Conservation (phyloP, 2,113 vertebrate species). For the Neodon shergylaensis region DNA sequence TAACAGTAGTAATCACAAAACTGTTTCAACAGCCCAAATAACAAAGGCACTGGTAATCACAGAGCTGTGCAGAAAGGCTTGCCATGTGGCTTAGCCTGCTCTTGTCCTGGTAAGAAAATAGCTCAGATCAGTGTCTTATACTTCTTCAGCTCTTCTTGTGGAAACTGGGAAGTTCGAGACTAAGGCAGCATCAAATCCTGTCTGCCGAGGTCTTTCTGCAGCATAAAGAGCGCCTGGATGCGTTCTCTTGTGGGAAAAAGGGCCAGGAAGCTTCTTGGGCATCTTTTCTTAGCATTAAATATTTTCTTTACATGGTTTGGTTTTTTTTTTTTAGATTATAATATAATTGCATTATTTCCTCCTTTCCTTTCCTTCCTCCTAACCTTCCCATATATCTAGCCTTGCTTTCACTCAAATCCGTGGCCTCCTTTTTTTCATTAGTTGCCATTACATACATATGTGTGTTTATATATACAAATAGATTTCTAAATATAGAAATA, state of each 20-base stretch:
- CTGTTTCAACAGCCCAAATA: not conserved
- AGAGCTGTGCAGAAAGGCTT: not conserved
- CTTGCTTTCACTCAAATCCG: not conserved
- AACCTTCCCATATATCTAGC: not conserved
- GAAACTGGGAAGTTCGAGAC: not conserved
- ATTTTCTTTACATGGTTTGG: not conserved
- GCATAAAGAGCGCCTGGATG: too few relatives aligned
- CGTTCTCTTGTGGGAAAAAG: not conserved
- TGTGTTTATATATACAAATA: not conserved
- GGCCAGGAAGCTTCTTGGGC: not conserved
- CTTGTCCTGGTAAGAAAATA: not conserved
- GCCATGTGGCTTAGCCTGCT: not conserved
- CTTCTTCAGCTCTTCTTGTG: not conserved
- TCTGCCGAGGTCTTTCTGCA: not conserved
- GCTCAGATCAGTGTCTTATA: not conserved
- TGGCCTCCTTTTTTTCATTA: not conserved
- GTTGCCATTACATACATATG: not conserved
- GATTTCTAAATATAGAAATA: not conserved
- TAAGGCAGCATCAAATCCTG: not conserved
- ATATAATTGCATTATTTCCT: not conserved
- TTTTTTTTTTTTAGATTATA: not conserved
- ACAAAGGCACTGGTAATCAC: not conserved
- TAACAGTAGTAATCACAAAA: not conserved
- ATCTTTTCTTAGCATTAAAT: not conserved
- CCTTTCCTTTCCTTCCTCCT: not conserved